A percentile compares a stretch with the other conserved stretches of the same genome.
Conservation (phyloP, 1,140 invertebrate genomes). For the Tribolium castaneum region DNA sequence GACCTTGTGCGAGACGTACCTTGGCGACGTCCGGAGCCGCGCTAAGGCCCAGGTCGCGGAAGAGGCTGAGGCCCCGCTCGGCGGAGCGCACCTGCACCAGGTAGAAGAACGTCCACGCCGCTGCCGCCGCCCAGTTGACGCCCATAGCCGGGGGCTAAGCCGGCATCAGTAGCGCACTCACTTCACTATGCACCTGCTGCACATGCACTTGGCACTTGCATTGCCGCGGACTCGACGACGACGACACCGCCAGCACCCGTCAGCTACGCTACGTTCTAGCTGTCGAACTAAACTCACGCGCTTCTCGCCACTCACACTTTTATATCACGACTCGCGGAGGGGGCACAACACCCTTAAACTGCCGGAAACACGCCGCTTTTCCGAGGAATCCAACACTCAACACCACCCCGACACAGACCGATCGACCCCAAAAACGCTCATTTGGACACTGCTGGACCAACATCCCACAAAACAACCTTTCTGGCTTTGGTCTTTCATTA, state of each 20-base stretch:
- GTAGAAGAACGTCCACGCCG: constrained; percentile 56
- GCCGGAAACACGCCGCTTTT: not conserved
- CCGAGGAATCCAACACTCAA: not conserved
- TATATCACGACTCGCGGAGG: constrained; percentile 52
- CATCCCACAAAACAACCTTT: too few species aligned
- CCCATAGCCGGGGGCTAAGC: constrained; percentile 56
- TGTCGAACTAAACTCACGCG: constrained; percentile 48
- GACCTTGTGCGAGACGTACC: constrained; percentile 45
- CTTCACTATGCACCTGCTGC: constrained; percentile 44
- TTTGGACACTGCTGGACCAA: too few species aligned
- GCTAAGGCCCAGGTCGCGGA: constrained; percentile 54
- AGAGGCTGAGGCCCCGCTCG: constrained; percentile 46
- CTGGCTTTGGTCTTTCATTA: too few species aligned
- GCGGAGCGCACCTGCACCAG: constrained; percentile 49
- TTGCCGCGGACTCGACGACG: constrained; percentile 21
- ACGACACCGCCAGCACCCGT: constrained; percentile 28
- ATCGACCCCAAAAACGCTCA: too few species aligned
- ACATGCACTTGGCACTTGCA: constrained; percentile 48
- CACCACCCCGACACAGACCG: too few species aligned
- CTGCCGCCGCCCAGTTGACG: constrained; percentile 51
- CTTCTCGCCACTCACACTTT: constrained; percentile 51
- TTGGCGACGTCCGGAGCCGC: constrained; percentile 54
- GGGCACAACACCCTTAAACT: constrained; percentile 28
- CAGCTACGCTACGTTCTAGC: constrained; percentile 47
- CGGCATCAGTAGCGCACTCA: constrained; percentile 47